Base-by-base conservation (phyloP, 92 coral and sea anemone species). In the Montipora capitata region DNA sequence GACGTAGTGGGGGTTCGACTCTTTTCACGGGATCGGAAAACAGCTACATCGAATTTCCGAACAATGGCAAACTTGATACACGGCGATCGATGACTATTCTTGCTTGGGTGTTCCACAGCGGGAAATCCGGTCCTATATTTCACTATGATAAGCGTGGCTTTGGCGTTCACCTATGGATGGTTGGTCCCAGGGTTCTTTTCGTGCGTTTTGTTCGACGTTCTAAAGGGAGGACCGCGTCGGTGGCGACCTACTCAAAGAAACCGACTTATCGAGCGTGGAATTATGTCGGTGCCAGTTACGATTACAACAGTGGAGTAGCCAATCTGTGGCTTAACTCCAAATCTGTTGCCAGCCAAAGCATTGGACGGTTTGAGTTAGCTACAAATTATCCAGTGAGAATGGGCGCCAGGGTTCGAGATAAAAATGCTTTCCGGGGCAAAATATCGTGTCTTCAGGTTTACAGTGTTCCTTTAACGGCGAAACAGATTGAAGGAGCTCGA, bases 41-140 rank as follows among this genome's bases (percentile, higher is more conserved):
- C 80, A 95, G 98, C 86, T 95, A 91, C 84, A 88, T 95, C 72
- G 88, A 80, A 74, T 91, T 95, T 71, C 98, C 98, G 6, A 95
- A 95, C 78, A 70, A 80, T 35, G 95, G 96, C 13, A 73, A 78
- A 68, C 96, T 95, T 42, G 98, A 95, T 81, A 87, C 96, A 39
- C 82, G 87, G 78, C 86, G 94, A 8, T 92, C 98, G 64, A 93
- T 89, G 76, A 93, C 98, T 63, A 89, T 95, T 9, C 80, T 93
- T 16, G 98, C 96, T 20, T 95, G 98, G 98, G 89, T 95, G 18
- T 88, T 81, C 87, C 96, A 93, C 86, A 82, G 61, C 10, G 98
- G 98, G 42, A 83, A 88, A 42, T 91, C 94, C 8, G 98, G 98
- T 18, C 98, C 98, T 4, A 93, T 95, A 80, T 95, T 95, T 65